Base-by-base conservation (phyloP, 2,888 invertebrate species). In the Drosophila quinaria region DNA sequence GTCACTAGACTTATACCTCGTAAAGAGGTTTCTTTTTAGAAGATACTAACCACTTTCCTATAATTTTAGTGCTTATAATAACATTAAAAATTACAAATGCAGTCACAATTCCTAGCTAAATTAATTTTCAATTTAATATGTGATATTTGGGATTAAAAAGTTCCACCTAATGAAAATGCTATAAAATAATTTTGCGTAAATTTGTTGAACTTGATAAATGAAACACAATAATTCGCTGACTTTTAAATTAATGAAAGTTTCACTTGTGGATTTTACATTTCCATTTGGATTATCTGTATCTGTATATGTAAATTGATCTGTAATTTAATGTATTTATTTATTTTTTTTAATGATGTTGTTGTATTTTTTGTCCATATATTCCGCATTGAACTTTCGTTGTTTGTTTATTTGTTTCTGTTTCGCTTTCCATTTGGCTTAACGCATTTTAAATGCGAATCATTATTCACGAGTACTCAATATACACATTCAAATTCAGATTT, bases 401-500 rank as follows among this genome's bases (percentile, higher is more conserved):
- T 55, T 19, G 29, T 29, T 54, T 19, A 13, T 49, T 35, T 42
- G 19, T 42, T 51, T 61, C 17, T n/a, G 31, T 39, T 22, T 41
- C n/a, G 17, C 15, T 47, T 49, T 44, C 9, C 59, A 44, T 56
- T 62, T 52, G 49, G 47, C 60, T 31, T 52, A 44, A 68, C 42
- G 41, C 33, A 71, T 68, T 71, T 59, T 37, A 68, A 71, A 68
- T 59, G 68, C 42, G n/a, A 51, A 49, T 70, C 62, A 70, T 70
- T 70, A 67, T 68, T 70, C 51, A 59, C 54, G 50, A 47, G 62
- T 61, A 55, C 56, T 51, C 52, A 56, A 71, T 51, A 55, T 31
- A 59, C 25, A 39, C 17, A 62, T 10, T 41, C 35, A 41, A 44
- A 44, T 31, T 51, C 19, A 44, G 33, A 22, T 22, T 22, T 22